Evolutionary conservation across 2,113 vertebrate species (phyloP).

Genomic region (Castor canadensis): DNA sequence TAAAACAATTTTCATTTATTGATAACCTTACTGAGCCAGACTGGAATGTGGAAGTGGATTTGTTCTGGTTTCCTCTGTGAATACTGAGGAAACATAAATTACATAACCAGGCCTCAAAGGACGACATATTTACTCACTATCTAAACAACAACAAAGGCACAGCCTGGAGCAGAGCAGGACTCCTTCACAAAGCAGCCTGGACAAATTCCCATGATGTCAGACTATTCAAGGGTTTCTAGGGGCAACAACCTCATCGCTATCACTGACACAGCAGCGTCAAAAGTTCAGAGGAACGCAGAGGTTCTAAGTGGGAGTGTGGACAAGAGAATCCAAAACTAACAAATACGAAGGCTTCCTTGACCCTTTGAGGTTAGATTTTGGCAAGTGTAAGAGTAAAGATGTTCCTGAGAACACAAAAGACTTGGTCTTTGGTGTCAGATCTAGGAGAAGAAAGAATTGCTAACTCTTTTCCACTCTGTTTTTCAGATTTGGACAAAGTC

Average conservation of each 20-base stretch:
- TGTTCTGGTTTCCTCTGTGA: constrained; percentile 7
- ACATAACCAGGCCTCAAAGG: constrained; percentile 23
- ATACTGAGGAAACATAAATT: background rate
- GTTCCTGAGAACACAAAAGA: background rate
- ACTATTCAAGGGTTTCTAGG: constrained; percentile 44
- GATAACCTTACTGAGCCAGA: background rate
- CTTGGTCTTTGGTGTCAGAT: background rate
- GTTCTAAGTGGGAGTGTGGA: background rate
- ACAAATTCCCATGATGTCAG: constrained; percentile 67
- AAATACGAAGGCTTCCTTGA: background rate
- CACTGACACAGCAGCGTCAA: background rate
- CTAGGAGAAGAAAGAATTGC: background rate
- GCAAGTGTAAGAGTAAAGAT: accelerated
- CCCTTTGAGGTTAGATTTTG: background rate
- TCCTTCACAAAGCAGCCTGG: background rate
- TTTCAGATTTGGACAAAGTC: background rate
- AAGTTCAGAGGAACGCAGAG: background rate
- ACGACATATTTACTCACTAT: constrained; percentile 60
- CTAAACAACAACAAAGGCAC: constrained; percentile 64
- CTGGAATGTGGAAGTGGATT: background rate
- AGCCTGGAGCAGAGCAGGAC: background rate
- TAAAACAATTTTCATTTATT: background rate
- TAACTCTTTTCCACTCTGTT: background rate
- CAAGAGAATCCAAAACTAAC: background rate
- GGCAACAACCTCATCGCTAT: background rate